These are phyloP conservation scores for Bradypodion pumilum DNA, from an alignment of 2,797 vertebrate species.

Conservation along the genomic window DNA sequence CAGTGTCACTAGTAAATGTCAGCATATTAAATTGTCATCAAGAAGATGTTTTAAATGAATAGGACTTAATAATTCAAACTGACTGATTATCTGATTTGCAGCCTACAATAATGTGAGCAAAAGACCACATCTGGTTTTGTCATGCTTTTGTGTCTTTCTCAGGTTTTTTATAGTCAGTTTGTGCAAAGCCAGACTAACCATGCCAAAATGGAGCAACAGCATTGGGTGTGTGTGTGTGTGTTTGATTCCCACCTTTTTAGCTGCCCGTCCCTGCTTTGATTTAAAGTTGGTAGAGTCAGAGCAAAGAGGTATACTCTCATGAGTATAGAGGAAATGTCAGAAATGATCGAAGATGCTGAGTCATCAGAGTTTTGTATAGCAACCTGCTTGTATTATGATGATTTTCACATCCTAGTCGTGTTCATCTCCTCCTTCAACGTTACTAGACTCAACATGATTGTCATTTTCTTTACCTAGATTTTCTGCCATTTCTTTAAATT, in stretches of 20 bases:
- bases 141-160: neutral
- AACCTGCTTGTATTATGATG: too few species aligned
- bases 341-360: neutral
- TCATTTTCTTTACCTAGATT: neutral
- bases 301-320: neutral
- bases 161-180: neutral
- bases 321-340: neutral
- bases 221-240: neutral
- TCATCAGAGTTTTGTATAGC: neutral
- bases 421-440: neutral
- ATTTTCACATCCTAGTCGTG: neutral
- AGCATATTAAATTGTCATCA: constrained; percentile 18
- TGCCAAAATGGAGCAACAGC: neutral
- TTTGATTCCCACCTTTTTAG: neutral
- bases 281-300: neutral
- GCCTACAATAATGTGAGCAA: constrained; percentile 1
- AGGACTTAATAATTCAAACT: constrained; percentile 13
- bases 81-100: constrained; percentile 2
- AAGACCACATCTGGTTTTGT: neutral
- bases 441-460: neutral
- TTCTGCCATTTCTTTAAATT: neutral
- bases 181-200: neutral
- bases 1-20: constrained; percentile 10
- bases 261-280: neutral
- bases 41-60: constrained; percentile 13